Evolutionary conservation across 2,888 invertebrate species (phyloP).

Genomic region (Linnaemya tessellans): DNA sequence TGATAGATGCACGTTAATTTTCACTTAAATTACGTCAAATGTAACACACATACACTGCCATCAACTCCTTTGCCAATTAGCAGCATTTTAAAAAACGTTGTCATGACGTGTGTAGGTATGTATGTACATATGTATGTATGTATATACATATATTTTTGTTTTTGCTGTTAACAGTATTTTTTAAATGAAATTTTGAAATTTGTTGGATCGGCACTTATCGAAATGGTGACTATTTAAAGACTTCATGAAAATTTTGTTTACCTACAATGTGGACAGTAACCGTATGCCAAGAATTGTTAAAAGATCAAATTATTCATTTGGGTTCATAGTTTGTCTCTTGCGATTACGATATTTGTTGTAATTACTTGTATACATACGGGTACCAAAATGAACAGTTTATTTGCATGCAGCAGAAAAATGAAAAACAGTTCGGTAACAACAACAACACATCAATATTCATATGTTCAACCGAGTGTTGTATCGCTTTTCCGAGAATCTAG

Average conservation of each 20-base stretch:
- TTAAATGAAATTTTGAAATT: constrained; percentile 7
- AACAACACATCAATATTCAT: constrained; percentile 5
- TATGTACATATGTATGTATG: too few relatives aligned
- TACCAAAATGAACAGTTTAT: too few relatives aligned
- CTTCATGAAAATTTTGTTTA: constrained; percentile 53
- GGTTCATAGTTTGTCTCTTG: neutral
- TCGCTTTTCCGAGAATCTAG: constrained; percentile 36
- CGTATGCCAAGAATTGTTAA: constrained; percentile 60
- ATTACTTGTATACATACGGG: neutral
- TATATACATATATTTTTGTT: too few relatives aligned
- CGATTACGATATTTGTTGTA: constrained; percentile 43
- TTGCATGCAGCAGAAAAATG: constrained; percentile 14
- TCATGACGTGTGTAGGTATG: constrained; percentile 35
- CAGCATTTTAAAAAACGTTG: constrained; percentile 1
- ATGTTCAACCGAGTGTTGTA: constrained; percentile 19
- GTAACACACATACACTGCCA: constrained; percentile 12
- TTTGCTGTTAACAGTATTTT: constrained; percentile 4
- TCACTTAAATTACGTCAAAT: constrained; percentile 57
- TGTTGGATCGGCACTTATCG: constrained; percentile 50
- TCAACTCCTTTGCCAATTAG: neutral
- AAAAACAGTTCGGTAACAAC: neutral
- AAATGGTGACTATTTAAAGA: constrained; percentile 40
- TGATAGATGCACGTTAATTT: neutral
- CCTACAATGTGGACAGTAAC: constrained; percentile 26
- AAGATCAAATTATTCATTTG: constrained; percentile 16